Evolutionary conservation across 2,113 vertebrate genomes (phyloP), one percentile per base, ranked within the genome.

Genomic region (Heterochromis multidens): DNA sequence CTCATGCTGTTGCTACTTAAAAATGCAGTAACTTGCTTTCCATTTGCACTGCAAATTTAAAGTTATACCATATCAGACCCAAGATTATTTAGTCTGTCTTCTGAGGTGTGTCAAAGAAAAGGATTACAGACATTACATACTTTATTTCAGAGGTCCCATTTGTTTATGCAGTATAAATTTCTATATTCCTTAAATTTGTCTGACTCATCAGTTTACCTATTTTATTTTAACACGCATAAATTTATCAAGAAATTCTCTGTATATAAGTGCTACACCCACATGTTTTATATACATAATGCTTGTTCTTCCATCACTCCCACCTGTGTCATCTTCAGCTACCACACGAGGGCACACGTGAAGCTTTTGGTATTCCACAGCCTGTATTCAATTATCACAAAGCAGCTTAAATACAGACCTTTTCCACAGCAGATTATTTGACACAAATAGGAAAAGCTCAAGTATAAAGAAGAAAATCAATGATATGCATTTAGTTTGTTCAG

Each of bases 271-370:
- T 11, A 52, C 6, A 63, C 2, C n/a, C 33, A 76, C 58, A 62
- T 13, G 13, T 35, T 52, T 37, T 62, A 23, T 7, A 46, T 63
- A 23, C 23, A 79, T 60, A 19, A 52, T 1, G 7, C 27, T 77
- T 52, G 27, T 49, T 72, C 25, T 52, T 13, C 5, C 11, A 54
- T 77, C 59, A 62, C 57, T 59, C 33, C 43, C 8, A 19, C 31
- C 23, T 59, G 79, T 81, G 35, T 46, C n/a, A 35, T 46, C 31
- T 25, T 58, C 59, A 40, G 19, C 77, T 25, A 76, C 90, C 92
- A 93, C 88, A 90, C 1, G 87, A 83, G 83, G 92, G 85, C 88
- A 70, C n/a, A 86, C 77, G 63, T 25, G 31, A 72, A 46, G 29
- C 19, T 56, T 84, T 79, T 52, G 78, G 59, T 33, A 52, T 52